A percentile compares a stretch with the other conserved stretches of the same genome.
Evolutionary conservation across 2,888 invertebrate species (phyloP).

Genomic region (Netelia inedita): DNA sequence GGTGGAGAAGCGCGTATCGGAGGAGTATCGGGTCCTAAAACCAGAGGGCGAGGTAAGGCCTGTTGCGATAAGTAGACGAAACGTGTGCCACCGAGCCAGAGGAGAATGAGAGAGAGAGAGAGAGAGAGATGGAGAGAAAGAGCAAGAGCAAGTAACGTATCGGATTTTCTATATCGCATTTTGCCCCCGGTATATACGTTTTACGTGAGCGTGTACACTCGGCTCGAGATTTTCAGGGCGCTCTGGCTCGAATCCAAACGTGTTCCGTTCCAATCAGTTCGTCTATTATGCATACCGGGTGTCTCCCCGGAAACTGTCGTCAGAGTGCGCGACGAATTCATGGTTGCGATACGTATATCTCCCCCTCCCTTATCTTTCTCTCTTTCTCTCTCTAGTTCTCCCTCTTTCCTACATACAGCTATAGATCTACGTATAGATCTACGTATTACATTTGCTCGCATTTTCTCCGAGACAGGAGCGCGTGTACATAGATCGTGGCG

Average conservation of each 20-base stretch:
- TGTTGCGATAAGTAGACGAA: no score
- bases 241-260: conserved; percentile 60
- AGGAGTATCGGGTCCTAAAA: background rate
- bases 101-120: background rate
- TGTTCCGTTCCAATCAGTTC: conserved; percentile 65
- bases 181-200: background rate
- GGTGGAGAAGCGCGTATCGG: background rate
- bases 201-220: background rate
- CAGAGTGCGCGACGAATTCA: conserved; percentile 44
- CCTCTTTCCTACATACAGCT: background rate
- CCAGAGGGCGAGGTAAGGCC: background rate
- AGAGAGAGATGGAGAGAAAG: background rate
- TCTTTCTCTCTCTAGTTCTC: conserved; percentile 17
- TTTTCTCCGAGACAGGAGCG: background rate
- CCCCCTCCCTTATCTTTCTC: conserved; percentile 1
- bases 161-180: background rate
- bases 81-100: background rate
- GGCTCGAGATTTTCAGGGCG: background rate
- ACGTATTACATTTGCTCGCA: conserved; percentile 7
- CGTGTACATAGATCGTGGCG: background rate
- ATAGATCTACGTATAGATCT: background rate
- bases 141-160: background rate
- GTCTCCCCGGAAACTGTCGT: conserved; percentile 59
- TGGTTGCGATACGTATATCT: conserved; percentile 25
- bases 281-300: conserved; percentile 65